Evolutionary conservation across 2,888 invertebrate species (phyloP), one percentile per base, ranked within the genome.

Genomic region (Alloscopus bannaensis): DNA sequence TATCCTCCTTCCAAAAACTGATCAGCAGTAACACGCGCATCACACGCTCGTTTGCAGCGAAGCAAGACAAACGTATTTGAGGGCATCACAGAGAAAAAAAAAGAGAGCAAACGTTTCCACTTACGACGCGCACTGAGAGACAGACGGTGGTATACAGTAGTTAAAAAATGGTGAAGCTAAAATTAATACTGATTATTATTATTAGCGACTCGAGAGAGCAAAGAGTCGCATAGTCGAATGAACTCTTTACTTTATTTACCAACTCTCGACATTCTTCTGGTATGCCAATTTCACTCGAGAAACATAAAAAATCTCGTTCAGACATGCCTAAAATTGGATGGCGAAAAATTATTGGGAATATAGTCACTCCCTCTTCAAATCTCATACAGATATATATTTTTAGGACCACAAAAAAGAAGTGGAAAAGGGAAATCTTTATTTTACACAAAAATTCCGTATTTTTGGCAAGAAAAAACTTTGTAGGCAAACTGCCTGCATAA

Each of bases 401-500:
- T n/a, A n/a, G n/a, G n/a, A n/a, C n/a, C n/a, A n/a, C n/a, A n/a
- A n/a, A n/a, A n/a, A n/a, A 62, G 57, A 76, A 77, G 24, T n/a
- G 45, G 18, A 45, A 18, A 45, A 45, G n/a, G n/a, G n/a, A 45
- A 36, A 31, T 55, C 45, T 64, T 73, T 40, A 42, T 40, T 42
- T 62, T 62, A 22, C 11, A 28, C 3, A 55, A 42, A 72, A 62
- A 71, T 60, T 70, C 70, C 60, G 60, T 36, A 52, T 62, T 52
- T 83, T 84, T 84, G 82, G 84, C 84, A 82, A 84, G 78, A 78
- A 69, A 77, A 66, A 69, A 66, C 64, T 62, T 64, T 59, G 82
- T 85, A 84, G 85, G 85, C 85, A 85, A 65, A 47, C 57, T 85
- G 85, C 85, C 85, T 83, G 82, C 83, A 82, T 83, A 84, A 85